phyloP scores from a whole-genome alignment of 2,888 invertebrate species.

The Leistus spinibarbis region DNA sequence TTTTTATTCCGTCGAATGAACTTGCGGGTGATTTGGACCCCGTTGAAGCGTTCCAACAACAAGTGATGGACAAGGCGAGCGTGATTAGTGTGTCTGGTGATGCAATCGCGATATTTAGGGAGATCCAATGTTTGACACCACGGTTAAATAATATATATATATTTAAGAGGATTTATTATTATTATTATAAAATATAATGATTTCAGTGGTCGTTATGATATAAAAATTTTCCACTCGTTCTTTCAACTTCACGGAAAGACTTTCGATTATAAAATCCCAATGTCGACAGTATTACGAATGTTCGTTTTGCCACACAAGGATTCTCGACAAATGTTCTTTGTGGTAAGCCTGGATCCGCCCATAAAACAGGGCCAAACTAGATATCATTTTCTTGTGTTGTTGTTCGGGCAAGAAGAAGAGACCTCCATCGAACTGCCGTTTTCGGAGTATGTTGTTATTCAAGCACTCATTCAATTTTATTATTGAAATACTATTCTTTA shows the following conservation, averaged over 20 bases:
- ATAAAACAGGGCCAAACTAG: conserved; percentile 99
- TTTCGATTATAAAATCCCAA: conserved; percentile 99
- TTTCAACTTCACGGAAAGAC: conserved; percentile 97
- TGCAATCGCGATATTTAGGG: conserved; percentile 95
- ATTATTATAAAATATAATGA: conserved; percentile 50
- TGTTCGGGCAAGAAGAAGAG: conserved; percentile 95
- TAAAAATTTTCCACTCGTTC: conserved; percentile 91
- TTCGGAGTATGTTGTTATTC: conserved; percentile 73
- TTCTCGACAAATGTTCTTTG: conserved; percentile 97
- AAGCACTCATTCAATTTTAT: conserved; percentile 20
- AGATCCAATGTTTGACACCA: conserved; percentile 97
- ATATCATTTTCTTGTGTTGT: conserved; percentile 92
- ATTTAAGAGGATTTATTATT: not conserved
- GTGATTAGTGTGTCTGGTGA: conserved; percentile 98
- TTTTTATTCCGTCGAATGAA: conserved; percentile 94
- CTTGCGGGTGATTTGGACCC: conserved; percentile 86
- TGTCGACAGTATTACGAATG: conserved; percentile 92
- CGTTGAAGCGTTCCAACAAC: conserved; percentile 95
- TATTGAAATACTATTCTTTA: too few species aligned
- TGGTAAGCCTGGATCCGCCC: conserved; percentile 96
- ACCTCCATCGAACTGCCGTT: conserved; percentile 89
- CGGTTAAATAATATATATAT: conserved; percentile 63
- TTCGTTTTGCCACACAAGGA: conserved; percentile 97
- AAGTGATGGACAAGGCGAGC: conserved; percentile 96
- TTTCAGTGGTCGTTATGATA: conserved; percentile 92